phyloP scores from a whole-genome alignment of 2,113 vertebrate genomes.

The Semnornis frantzii region DNA sequence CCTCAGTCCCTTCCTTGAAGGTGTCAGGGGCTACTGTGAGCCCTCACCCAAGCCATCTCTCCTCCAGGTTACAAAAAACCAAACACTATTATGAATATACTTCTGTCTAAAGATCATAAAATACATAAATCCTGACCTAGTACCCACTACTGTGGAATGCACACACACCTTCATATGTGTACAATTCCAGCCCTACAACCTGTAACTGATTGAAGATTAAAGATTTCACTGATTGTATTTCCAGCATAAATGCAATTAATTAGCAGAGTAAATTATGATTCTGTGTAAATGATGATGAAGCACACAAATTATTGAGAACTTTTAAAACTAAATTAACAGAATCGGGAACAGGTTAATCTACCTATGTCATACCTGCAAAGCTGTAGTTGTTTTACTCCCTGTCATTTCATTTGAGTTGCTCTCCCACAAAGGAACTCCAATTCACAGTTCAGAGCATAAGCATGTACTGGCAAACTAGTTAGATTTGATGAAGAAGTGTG shows the following conservation, averaged over 20 bases:
- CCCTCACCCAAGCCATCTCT: background rate
- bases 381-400: background rate
- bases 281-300: background rate
- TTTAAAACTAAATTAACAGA: background rate
- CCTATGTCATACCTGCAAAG: background rate
- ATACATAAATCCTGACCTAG: background rate
- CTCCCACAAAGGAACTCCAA: background rate
- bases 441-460: background rate
- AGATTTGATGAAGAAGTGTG: background rate
- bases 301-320: background rate
- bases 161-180: rapidly evolving
- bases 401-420: background rate
- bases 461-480: background rate
- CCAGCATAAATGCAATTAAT: background rate
- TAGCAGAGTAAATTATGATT: background rate
- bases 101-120: background rate
- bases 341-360: background rate
- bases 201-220: background rate
- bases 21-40: background rate
- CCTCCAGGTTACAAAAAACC: background rate
- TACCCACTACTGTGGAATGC: background rate
- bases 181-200: background rate
- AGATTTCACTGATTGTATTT: background rate
- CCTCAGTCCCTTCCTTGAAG: background rate
- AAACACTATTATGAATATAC: background rate